Conservation (phyloP, 2,797 vertebrate species). For the Takifugu rubripes region DNA sequence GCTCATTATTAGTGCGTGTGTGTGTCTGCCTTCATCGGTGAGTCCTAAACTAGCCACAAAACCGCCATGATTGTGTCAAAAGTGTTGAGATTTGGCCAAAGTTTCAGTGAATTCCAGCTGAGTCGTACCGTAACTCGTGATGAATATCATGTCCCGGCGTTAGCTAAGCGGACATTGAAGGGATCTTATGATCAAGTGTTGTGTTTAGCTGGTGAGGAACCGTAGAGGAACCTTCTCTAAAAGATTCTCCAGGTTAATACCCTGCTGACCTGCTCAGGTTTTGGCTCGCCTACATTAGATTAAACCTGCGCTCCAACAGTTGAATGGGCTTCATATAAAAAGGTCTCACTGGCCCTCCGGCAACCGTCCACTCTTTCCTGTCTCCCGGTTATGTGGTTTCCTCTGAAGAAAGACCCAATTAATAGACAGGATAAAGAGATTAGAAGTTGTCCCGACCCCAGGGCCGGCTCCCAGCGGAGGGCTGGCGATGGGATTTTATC, state of each 20-base stretch:
- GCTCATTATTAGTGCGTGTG: conserved; percentile 9
- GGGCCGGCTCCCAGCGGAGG: neutral
- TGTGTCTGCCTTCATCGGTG: neutral
- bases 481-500: neutral
- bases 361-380: conserved; percentile 25
- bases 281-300: neutral
- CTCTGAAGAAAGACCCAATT: conserved; percentile 2
- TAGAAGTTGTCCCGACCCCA: neutral
- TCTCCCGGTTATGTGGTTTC: conserved; percentile 6
- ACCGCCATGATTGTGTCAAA: too few relatives aligned
- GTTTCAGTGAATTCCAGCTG: too few relatives aligned
- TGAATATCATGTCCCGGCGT: conserved; percentile 1
- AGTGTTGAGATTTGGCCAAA: too few relatives aligned
- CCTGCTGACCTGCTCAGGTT: conserved; percentile 5
- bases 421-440: conserved; percentile 1
- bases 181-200: neutral
- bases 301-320: neutral
- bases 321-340: neutral
- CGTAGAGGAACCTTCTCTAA: neutral
- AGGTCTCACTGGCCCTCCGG: conserved; percentile 13
- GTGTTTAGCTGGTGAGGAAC: neutral
- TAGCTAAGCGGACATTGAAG: too few relatives aligned
- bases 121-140: neutral
- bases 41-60: too few relatives aligned
- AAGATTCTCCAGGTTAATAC: neutral